A percentile compares a stretch with the other conserved stretches of the same genome.
Evolutionary conservation across 1,140 invertebrate genomes (phyloP).

Genomic region (Anagrus nilaparvatae): DNA sequence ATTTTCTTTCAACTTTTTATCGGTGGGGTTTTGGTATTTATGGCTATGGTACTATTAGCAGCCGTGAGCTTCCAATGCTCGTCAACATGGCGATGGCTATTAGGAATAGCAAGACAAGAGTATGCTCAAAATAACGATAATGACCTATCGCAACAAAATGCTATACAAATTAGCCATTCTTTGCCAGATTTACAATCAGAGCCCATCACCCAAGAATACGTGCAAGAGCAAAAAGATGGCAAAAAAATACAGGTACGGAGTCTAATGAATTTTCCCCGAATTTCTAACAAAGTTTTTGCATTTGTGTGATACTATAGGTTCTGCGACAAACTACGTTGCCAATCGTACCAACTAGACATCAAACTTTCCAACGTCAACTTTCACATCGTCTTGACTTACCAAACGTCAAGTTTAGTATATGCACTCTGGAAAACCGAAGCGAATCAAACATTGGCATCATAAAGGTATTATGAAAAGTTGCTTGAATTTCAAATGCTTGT

Average conservation of each 20-base stretch:
- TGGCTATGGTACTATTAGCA: slow-evolving; percentile 55
- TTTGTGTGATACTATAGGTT: slow-evolving; percentile 40
- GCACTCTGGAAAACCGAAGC: slow-evolving; percentile 54
- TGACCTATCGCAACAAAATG: slow-evolving; percentile 51
- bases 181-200: slow-evolving; percentile 62
- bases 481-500: too few species aligned
- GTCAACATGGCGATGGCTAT: slow-evolving; percentile 58
- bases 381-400: slow-evolving; percentile 64
- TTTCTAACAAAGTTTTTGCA: too few species aligned
- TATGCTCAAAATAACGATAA: slow-evolving; percentile 47
- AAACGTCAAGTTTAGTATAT: slow-evolving; percentile 67
- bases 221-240: slow-evolving; percentile 59
- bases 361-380: slow-evolving; percentile 67
- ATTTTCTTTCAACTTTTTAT: slow-evolving; percentile 43
- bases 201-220: slow-evolving; percentile 58
- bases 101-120: slow-evolving; percentile 44
- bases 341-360: slow-evolving; percentile 67
- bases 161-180: slow-evolving; percentile 63
- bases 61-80: slow-evolving; percentile 61
- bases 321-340: slow-evolving; percentile 69
- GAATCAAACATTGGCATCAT: slow-evolving; percentile 56
- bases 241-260: slow-evolving; percentile 48
- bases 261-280: background rate
- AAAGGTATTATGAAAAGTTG: too few species aligned
- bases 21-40: slow-evolving; percentile 47